These are phyloP conservation scores for Anoplius nigerrimus DNA, from an alignment of 2,888 invertebrate species.

Conservation along the genomic window DNA sequence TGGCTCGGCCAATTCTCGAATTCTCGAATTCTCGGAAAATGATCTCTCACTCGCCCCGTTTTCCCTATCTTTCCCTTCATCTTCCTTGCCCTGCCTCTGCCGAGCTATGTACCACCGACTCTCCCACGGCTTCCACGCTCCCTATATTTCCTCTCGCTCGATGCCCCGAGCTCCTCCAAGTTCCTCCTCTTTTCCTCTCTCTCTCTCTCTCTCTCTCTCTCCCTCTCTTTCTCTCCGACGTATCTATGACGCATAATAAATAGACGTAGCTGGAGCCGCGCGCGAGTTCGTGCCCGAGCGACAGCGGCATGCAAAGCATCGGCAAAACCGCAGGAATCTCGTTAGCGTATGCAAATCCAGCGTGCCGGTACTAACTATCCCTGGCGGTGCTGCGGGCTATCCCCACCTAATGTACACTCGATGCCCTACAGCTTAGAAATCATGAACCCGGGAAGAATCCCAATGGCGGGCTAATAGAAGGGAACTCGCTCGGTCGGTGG, in stretches of 20 bases:
- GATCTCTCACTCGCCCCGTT: neutral
- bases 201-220: neutral
- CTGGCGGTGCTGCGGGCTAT: conserved; percentile 60
- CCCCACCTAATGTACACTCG: conserved; percentile 62
- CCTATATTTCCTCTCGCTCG: too few relatives aligned
- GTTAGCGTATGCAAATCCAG: conserved; percentile 73
- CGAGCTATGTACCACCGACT: too few relatives aligned
- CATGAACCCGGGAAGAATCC: conserved; percentile 57
- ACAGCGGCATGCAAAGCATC: conserved; percentile 64
- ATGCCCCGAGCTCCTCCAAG: neutral
- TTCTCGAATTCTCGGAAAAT: conserved; percentile 16
- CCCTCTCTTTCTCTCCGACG: conserved; percentile 46
- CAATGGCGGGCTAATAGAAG: conserved; percentile 55
- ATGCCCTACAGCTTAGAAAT: conserved; percentile 61
- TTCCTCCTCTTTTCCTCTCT: neutral
- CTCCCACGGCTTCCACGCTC: too few relatives aligned
- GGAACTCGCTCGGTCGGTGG: conserved; percentile 3
- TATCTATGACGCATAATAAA: conserved; percentile 62
- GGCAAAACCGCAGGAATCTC: conserved; percentile 71
- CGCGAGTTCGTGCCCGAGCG: conserved; percentile 48
- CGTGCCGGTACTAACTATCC: conserved; percentile 66
- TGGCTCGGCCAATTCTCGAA: conserved; percentile 27
- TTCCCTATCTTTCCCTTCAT: too few relatives aligned
- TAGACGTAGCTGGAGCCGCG: conserved; percentile 48
- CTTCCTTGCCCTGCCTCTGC: too few relatives aligned